Evolutionary conservation across 2,113 vertebrate species (phyloP), one percentile per base, ranked within the genome.

Genomic region (Lonchura striata): DNA sequence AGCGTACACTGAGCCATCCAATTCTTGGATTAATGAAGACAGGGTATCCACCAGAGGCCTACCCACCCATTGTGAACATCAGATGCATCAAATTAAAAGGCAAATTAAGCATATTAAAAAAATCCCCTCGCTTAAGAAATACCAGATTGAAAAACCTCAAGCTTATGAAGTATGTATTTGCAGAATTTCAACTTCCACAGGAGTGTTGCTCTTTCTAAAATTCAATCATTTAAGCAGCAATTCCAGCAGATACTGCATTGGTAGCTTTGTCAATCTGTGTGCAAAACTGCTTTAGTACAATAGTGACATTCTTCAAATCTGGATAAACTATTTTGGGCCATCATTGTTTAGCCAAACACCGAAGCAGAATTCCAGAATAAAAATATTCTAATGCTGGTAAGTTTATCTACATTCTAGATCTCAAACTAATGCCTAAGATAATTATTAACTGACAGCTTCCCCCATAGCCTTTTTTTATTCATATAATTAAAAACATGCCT

Each of bases 401-500:
- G 33, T 88, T 92, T 95, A 97, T 97, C 96, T 90, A 35, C 86
- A 57, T 94, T 95, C 82, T 88, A 88, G 39, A 96, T 96, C 93
- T 95, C 86, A 71, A 66, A 60, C 93, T 86, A 88, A 95, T 93
- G 90, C 93, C 74, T 95, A 92, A 92, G 96, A 96, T 96, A 97
- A 96, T 96, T 88, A 96, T 95, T 97, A 97, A 92, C 86, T 92
- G 93, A 94, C 94, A 90, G 94, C 88, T 96, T 70, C 69, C 85
- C 71, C 87, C 82, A 52, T 21, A 92, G 83, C 49, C 79, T 74
- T 90, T 96, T 95, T 95, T 88, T 83, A 94, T 90, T 88, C 92
- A 64, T 68, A 60, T 96, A 97, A 97, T 97, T 97, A 95, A 96
- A 97, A 97, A 94, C 94, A 96, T 93, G 95, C 76, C 82, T 88